These are phyloP conservation scores for Diaphora mendica DNA, from an alignment of 2,888 invertebrate species.

Conservation along the genomic window DNA sequence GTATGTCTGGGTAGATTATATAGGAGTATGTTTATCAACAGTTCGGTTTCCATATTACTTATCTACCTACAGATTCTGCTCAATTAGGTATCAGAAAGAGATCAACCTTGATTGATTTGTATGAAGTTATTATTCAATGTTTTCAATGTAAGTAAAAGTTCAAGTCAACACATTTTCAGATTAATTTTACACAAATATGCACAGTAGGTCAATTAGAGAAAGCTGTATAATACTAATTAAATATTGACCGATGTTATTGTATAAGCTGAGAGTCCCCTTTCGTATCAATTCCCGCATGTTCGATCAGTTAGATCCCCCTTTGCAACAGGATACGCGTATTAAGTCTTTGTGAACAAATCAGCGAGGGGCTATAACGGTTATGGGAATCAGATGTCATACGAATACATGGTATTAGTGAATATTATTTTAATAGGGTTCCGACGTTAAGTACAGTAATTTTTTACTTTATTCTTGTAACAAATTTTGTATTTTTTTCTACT, in stretches of 20 bases:
- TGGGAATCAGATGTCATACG: slow-evolving; percentile 48
- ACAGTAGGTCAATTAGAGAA: neutral
- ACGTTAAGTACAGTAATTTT: no score
- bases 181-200: neutral
- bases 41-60: no score
- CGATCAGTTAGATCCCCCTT: slow-evolving; percentile 40
- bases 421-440: neutral
- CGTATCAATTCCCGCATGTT: slow-evolving; percentile 33
- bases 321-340: slow-evolving; percentile 51
- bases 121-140: no score
- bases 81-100: no score
- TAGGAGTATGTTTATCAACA: no score
- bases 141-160: no score
- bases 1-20: no score
- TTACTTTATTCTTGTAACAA: no score
- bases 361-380: slow-evolving; percentile 43
- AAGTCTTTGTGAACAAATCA: slow-evolving; percentile 39
- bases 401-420: neutral
- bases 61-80: no score
- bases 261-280: slow-evolving; percentile 17
- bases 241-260: neutral
- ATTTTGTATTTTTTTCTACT: no score
- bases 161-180: no score
- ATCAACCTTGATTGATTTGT: no score
- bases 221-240: neutral